These are phyloP conservation scores for Gopherus flavomarginatus DNA, from an alignment of 2,113 vertebrate species.

Conservation along the genomic window DNA sequence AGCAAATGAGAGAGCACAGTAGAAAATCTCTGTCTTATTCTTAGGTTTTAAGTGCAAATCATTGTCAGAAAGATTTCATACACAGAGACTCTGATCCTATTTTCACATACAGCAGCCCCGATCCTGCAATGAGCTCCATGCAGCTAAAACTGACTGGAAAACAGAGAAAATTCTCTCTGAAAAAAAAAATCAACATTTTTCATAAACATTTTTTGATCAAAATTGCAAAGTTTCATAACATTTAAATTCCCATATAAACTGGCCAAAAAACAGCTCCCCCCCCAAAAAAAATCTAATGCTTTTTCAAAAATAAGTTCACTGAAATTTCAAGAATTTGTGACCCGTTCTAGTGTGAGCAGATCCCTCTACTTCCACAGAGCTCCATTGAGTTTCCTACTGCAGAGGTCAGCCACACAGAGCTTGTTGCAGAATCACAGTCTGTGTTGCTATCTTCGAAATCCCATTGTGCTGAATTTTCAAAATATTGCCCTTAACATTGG, in stretches of 20 bases:
- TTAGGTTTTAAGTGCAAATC: conserved; percentile 10
- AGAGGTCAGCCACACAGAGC: neutral
- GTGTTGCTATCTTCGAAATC: neutral
- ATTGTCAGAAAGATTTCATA: neutral
- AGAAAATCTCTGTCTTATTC: conserved; percentile 25
- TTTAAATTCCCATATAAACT: neutral
- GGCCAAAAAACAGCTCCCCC: neutral
- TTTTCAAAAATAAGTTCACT: neutral
- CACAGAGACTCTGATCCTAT: neutral
- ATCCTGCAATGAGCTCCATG: neutral
- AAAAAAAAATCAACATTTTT: rapidly evolving
- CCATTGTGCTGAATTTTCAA: neutral
- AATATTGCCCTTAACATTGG: neutral
- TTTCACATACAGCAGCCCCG: neutral
- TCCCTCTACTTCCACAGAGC: neutral
- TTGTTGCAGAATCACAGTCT: neutral
- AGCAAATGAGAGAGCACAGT: neutral
- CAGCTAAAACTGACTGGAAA: neutral
- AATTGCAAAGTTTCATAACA: neutral
- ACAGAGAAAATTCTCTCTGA: neutral
- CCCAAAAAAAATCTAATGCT: neutral
- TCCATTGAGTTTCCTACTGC: neutral
- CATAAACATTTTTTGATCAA: neutral
- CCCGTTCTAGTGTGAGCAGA: neutral
- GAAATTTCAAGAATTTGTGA: neutral